A percentile compares a stretch with the other conserved stretches of the same genome.
Conservation (phyloP, 1,140 invertebrate species). For the Drosophila fuyamai region DNA sequence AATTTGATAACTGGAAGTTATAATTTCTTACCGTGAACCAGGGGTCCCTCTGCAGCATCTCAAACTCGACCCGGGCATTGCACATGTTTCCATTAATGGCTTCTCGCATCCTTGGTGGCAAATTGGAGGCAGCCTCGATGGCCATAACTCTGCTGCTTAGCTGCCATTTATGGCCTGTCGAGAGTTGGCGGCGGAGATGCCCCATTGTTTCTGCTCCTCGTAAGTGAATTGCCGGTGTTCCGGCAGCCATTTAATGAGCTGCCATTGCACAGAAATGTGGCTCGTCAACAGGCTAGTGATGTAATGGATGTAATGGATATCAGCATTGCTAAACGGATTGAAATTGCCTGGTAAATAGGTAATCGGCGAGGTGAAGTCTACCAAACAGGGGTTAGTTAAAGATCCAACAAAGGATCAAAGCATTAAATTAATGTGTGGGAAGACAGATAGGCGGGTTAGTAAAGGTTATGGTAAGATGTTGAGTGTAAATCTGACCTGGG, state of each 20-base stretch:
- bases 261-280: constrained; percentile 26
- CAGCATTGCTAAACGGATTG: constrained; percentile 14
- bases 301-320: constrained; percentile 30
- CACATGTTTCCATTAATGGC: constrained; percentile 78
- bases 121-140: constrained; percentile 71
- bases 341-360: constrained; percentile 33
- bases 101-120: constrained; percentile 70
- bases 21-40: constrained; percentile 11
- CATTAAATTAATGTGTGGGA: constrained; percentile 7
- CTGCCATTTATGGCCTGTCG: constrained; percentile 71
- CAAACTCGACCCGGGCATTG: constrained; percentile 41
- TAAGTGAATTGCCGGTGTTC: constrained; percentile 36
- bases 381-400: constrained; percentile 10
- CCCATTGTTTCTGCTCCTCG: constrained; percentile 50
- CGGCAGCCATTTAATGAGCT: constrained; percentile 50
- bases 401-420: constrained; percentile 11
- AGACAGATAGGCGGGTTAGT: background rate
- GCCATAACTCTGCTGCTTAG: constrained; percentile 75
- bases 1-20: background rate
- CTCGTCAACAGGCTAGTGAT: constrained; percentile 13
- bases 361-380: constrained; percentile 12
- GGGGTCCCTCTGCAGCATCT: constrained; percentile 24
- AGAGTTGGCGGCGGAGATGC: constrained; percentile 18
- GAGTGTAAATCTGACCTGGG: background rate
- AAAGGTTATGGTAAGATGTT: background rate